Evolutionary conservation across 1,140 invertebrate genomes (phyloP).

Genomic region (Lanistes nyassanus): DNA sequence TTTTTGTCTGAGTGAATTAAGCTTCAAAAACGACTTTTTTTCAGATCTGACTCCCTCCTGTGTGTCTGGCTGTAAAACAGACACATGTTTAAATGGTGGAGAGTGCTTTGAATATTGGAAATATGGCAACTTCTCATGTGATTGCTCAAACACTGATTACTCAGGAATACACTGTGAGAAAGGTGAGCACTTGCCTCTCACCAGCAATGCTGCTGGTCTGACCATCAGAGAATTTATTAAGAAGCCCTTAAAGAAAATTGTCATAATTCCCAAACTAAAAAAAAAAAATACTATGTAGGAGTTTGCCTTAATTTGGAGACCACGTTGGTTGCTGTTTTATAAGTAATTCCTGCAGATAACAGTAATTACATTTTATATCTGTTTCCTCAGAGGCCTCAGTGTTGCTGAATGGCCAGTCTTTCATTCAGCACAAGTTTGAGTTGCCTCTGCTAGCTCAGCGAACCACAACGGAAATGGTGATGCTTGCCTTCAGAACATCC

Average conservation of each 20-base stretch:
- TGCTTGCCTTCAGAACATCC: constrained; percentile 36
- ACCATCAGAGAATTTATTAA: too few relatives aligned
- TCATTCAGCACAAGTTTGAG: constrained; percentile 47
- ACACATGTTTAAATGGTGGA: constrained; percentile 88
- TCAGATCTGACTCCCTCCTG: constrained; percentile 81
- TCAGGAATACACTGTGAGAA: constrained; percentile 52
- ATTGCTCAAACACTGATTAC: constrained; percentile 81
- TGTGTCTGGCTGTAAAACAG: constrained; percentile 86
- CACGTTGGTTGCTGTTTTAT: too few relatives aligned
- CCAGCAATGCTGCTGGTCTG: not conserved
- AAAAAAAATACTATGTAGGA: too few relatives aligned
- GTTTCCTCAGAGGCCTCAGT: constrained; percentile 71
- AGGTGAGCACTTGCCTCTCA: constrained; percentile 34
- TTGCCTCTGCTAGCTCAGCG: constrained; percentile 31
- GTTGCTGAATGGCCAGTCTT: constrained; percentile 43
- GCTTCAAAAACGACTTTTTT: constrained; percentile 60
- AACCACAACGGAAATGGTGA: constrained; percentile 39
- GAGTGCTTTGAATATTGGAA: constrained; percentile 88
- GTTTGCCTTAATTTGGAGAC: too few relatives aligned
- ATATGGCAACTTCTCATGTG: constrained; percentile 83
- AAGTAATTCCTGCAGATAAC: not conserved
- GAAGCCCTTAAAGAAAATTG: too few relatives aligned
- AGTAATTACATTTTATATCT: not conserved
- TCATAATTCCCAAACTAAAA: too few relatives aligned
- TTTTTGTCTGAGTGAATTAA: constrained; percentile 53